Percentiles rank a stretch among this genome's conserved stretches.
phyloP scores from a whole-genome alignment of 2,797 vertebrate species.

The Sebastes matsubarae region DNA sequence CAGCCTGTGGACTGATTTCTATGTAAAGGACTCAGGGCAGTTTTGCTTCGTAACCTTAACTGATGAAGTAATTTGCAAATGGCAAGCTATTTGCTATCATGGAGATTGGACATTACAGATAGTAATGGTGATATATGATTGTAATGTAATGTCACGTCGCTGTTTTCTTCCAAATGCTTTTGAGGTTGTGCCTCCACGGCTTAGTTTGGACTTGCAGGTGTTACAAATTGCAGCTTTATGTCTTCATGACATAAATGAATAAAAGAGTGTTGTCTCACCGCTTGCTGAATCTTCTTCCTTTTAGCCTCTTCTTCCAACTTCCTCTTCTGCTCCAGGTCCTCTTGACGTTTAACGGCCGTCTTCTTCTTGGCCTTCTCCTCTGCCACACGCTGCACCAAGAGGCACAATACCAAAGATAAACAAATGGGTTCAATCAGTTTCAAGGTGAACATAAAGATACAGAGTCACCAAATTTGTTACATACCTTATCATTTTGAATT shows the following conservation, averaged over 20 bases:
- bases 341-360: conserved; percentile 78
- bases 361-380: conserved; percentile 85
- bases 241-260: background rate
- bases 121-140: no score
- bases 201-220: background rate
- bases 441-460: background rate
- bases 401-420: background rate
- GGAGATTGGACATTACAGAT: no score
- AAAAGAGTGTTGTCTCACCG: conserved; percentile 40
- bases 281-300: conserved; percentile 77
- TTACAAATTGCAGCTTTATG: background rate
- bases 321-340: conserved; percentile 82
- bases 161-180: background rate
- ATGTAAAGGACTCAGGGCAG: no score
- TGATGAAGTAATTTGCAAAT: no score
- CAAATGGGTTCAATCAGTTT: background rate
- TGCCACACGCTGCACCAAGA: conserved; percentile 74
- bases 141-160: no score
- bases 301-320: conserved; percentile 89
- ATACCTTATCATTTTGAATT: conserved; percentile 90
- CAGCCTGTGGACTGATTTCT: no score
- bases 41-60: no score
- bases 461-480: background rate
- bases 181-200: background rate
- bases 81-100: no score